Percentiles rank a stretch among this genome's conserved stretches.
Evolutionary conservation across 2,113 vertebrate species (phyloP).

Genomic region (Bos taurus): DNA sequence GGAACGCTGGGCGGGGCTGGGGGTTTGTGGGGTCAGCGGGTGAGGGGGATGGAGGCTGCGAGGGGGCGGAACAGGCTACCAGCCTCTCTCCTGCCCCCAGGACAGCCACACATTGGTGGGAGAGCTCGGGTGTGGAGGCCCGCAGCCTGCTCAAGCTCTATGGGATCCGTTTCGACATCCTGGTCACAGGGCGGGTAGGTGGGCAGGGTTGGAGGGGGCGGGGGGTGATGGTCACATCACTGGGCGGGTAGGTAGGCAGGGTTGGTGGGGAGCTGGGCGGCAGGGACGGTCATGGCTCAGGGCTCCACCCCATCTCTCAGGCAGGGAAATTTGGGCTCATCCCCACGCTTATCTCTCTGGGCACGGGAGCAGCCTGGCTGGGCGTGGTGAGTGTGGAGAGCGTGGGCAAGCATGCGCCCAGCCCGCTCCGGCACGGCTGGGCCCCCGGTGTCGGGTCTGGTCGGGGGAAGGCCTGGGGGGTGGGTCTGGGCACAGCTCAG

Average conservation of each 20-base stretch:
- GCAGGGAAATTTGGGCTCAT: slow-evolving; percentile 81
- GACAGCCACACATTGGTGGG: slow-evolving; percentile 80
- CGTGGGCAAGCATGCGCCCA: accelerated
- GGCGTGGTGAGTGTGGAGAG: slow-evolving; percentile 75
- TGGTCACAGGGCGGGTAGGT: slow-evolving; percentile 78
- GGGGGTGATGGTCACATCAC: too few relatives aligned
- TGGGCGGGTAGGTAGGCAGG: background rate
- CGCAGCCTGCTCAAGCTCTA: slow-evolving; percentile 82
- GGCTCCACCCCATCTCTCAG: slow-evolving; percentile 63
- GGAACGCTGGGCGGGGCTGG: background rate
- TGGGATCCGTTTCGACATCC: slow-evolving; percentile 78
- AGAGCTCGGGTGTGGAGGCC: slow-evolving; percentile 37
- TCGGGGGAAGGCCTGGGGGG: background rate
- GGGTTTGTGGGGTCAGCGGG: background rate
- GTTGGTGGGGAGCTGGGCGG: slow-evolving; percentile 32
- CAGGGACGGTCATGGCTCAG: accelerated
- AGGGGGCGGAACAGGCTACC: background rate
- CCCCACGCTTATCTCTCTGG: slow-evolving; percentile 74
- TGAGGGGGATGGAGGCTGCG: background rate
- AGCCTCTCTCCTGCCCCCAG: slow-evolving; percentile 41
- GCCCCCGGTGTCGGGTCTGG: background rate
- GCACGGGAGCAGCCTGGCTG: slow-evolving; percentile 74
- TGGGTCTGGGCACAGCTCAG: background rate
- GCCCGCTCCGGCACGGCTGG: background rate
- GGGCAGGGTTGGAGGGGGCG: background rate